Percentiles rank a stretch among this genome's conserved stretches.
phyloP scores from a whole-genome alignment of 2,797 vertebrate species.

The Thunnus albacares region DNA sequence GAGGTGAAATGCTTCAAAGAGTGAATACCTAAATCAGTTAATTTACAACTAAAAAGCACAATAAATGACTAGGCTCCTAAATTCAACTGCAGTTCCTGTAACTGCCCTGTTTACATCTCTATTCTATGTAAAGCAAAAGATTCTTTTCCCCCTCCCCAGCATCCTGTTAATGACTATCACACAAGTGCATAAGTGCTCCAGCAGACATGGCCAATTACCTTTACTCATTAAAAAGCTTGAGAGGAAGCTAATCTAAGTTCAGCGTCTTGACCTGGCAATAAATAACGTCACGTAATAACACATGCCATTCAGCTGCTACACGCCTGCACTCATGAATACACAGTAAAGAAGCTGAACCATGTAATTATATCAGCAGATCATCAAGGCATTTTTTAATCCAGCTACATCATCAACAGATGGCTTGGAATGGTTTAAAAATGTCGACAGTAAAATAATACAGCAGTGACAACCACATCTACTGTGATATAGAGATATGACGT shows the following conservation, averaged over 20 bases:
- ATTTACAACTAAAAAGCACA: constrained; percentile 15
- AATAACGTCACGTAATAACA: constrained; percentile 40
- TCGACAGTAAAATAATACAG: constrained; percentile 33
- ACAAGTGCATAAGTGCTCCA: constrained; percentile 35
- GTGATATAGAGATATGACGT: constrained; percentile 5
- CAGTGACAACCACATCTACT: neutral
- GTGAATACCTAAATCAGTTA: constrained; percentile 30
- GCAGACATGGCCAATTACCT: constrained; percentile 63
- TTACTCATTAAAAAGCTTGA: constrained; percentile 56
- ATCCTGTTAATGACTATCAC: constrained; percentile 37
- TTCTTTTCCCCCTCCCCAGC: neutral
- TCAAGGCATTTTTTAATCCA: neutral
- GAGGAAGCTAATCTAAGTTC: constrained; percentile 55
- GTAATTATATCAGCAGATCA: constrained; percentile 36
- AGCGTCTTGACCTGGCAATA: constrained; percentile 48
- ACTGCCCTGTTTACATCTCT: constrained; percentile 14
- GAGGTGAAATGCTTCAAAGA: constrained; percentile 24
- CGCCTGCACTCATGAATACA: neutral
- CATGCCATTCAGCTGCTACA: constrained; percentile 34
- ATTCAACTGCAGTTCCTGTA: constrained; percentile 26
- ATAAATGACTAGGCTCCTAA: constrained; percentile 14
- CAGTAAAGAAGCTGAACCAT: constrained; percentile 25
- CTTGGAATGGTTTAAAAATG: constrained; percentile 11
- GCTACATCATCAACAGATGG: constrained; percentile 36
- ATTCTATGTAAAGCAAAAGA: constrained; percentile 10